Evolutionary conservation across 2,797 vertebrate genomes (phyloP).

Genomic region (Ptychadena robeensis): DNA sequence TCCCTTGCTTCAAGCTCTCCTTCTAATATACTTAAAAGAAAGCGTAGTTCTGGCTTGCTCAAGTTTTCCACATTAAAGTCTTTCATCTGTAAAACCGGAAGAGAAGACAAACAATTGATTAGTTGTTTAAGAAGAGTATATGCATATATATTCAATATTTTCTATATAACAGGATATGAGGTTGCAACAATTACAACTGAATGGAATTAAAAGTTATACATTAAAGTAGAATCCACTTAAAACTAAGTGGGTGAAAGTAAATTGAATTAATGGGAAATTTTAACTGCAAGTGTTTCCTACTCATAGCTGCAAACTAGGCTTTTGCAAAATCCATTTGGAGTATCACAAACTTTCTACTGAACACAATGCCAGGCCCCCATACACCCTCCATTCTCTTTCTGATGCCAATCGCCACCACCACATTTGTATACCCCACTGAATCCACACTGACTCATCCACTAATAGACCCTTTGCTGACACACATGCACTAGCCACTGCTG

Average conservation of each 20-base stretch:
- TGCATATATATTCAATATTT: not conserved
- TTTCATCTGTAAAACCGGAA: slow-evolving; percentile 82
- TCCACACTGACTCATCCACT: no score
- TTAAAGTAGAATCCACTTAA: not conserved
- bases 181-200: not conserved
- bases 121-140: not conserved
- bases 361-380: no score
- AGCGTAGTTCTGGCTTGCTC: slow-evolving; percentile 91
- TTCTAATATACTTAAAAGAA: slow-evolving; percentile 95
- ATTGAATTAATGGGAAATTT: not conserved
- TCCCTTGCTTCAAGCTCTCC: slow-evolving; percentile 96
- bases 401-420: no score
- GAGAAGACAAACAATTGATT: slow-evolving; percentile 49
- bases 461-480: no score
- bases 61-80: slow-evolving; percentile 97
- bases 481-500: no score
- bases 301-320: not conserved
- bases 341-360: no score
- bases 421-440: no score
- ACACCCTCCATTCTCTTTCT: no score
- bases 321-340: no score
- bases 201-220: not conserved
- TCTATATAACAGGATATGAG: not conserved
- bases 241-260: not conserved
- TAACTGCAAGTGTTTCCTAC: not conserved